Evolutionary conservation across 2,113 vertebrate genomes (phyloP), one percentile per base, ranked within the genome.

Genomic region (Perccottus glenii): DNA sequence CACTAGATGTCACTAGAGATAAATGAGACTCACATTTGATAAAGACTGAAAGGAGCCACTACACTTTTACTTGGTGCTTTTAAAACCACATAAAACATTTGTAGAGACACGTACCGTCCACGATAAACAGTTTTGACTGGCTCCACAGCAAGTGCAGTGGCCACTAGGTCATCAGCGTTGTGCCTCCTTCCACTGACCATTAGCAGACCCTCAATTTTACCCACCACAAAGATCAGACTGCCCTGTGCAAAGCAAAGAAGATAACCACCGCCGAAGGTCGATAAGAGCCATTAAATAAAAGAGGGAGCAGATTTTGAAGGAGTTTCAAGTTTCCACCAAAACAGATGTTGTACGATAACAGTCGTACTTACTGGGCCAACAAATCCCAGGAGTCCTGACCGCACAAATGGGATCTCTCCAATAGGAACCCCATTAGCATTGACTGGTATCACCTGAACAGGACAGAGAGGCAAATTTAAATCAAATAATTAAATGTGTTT

Each of bases 91-190:
- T 43, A 1, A 6, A 6, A 8, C 1, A 8, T 43, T 43, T 43
- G 42, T 43, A 43, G 3, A 43, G 10, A 43, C 42, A 3, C n/a
- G 12, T 78, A 98, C 98, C 98, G 95, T 82, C 98, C 98, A 63
- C 98, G 95, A 79, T 99, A 99, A 64, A 99, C 96, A 0, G 97
- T 97, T 91, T 98, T 99, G 12, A 99, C 94, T 0, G 98, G 95
- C 87, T 99, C 97, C 57, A 99, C 98, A 0, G 98, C 98, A 45
- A 99, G 79, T 0, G 96, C 96, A 0, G 98, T 99, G 14, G 98
- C 98, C 19, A 99, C 97, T 12, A 99, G 93, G 87, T 99, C 98
- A 0, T 99, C 98, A 0, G 97, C 95, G 5, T 98, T 99, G 85
- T 99, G 98, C 50, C 98, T 91, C 0, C 97, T 91, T 0, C 97